Evolutionary conservation across 2,888 invertebrate genomes (phyloP).

Genomic region (Thysanoteuthis rhombus): DNA sequence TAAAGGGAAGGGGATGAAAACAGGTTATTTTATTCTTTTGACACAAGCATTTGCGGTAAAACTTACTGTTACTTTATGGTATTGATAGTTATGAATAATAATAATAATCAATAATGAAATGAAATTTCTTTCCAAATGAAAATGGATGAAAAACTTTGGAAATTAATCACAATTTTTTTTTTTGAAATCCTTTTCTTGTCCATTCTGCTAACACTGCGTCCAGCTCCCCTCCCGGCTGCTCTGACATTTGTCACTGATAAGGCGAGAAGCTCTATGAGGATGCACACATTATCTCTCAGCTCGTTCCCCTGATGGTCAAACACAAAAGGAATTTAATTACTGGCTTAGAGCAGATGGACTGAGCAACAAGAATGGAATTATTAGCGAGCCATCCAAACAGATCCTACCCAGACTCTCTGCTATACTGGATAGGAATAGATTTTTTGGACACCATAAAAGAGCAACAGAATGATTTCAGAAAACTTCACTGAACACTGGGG

Average conservation of each 20-base stretch:
- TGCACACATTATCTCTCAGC: background rate
- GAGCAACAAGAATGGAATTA: background rate
- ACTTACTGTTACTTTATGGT: no score
- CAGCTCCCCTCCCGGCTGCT: background rate
- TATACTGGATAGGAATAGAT: background rate
- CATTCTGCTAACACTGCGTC: no score
- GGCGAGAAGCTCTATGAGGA: background rate
- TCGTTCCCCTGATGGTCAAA: background rate
- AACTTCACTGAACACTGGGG: background rate
- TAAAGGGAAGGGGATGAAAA: no score
- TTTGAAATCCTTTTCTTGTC: no score
- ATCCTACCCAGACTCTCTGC: background rate
- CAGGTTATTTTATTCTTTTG: no score
- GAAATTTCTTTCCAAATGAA: no score
- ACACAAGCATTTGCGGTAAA: no score
- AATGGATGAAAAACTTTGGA: no score
- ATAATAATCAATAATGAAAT: no score
- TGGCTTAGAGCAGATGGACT: background rate
- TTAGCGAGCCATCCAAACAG: background rate
- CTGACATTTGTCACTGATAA: no score
- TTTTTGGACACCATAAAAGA: background rate
- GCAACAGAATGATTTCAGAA: background rate
- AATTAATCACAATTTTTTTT: no score
- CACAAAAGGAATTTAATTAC: background rate
- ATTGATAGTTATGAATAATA: no score